These are phyloP conservation scores for Tetragnatha montana DNA, from an alignment of 2,888 invertebrate species.

Conservation along the genomic window DNA sequence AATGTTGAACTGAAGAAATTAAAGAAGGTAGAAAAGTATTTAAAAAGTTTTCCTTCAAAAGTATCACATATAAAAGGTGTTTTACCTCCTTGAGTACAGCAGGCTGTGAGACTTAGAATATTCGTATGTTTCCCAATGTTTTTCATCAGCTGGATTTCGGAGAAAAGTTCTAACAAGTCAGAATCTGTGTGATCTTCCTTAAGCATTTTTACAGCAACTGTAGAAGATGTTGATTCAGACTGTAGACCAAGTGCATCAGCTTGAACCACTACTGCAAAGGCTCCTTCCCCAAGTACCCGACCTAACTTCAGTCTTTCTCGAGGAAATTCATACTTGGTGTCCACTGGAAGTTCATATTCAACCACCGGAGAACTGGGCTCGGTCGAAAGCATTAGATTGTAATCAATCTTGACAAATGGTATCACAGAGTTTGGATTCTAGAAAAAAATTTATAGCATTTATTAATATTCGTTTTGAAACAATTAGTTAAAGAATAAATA, in stretches of 20 bases:
- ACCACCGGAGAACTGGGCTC: conserved; percentile 79
- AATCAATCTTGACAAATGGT: conserved; percentile 91
- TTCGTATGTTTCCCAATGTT: conserved; percentile 94
- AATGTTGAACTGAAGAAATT: background rate
- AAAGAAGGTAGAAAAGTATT: background rate
- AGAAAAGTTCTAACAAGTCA: conserved; percentile 96
- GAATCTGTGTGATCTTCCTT: conserved; percentile 98
- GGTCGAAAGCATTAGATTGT: conserved; percentile 76
- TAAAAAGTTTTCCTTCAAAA: background rate
- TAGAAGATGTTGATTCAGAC: conserved; percentile 79
- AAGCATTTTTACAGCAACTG: conserved; percentile 98
- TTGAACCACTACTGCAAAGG: conserved; percentile 96
- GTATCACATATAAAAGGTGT: background rate
- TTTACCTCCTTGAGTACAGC: conserved; percentile 95
- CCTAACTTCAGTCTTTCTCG: conserved; percentile 86
- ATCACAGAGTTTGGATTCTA: conserved; percentile 69
- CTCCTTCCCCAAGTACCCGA: conserved; percentile 94
- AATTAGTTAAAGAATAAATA: background rate
- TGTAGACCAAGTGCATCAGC: conserved; percentile 87
- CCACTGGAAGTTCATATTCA: conserved; percentile 96
- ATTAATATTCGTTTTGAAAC: background rate
- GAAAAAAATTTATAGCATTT: background rate
- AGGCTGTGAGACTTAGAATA: conserved; percentile 97
- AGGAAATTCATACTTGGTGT: conserved; percentile 95
- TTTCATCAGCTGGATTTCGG: conserved; percentile 99